These are phyloP conservation scores for Scaptomyza caliginosa DNA, from an alignment of 2,888 invertebrate genomes.

Conservation along the genomic window DNA sequence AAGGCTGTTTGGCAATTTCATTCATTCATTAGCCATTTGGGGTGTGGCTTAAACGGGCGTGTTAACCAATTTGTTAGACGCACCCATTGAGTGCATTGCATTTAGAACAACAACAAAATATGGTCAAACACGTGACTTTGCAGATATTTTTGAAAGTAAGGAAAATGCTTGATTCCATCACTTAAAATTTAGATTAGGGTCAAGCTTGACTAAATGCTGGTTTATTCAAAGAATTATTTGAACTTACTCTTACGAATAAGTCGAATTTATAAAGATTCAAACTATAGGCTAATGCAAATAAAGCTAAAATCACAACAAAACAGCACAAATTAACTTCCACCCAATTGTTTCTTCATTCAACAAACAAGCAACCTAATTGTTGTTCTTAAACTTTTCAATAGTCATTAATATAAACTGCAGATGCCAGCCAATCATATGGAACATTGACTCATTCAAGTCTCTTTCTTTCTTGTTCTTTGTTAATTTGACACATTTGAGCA, in stretches of 20 bases:
- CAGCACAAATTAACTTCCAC: neutral
- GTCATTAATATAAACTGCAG: neutral
- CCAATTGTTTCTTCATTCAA: neutral
- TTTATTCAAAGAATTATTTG: too few species aligned
- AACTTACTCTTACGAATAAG: too few species aligned
- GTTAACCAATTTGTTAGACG: conserved; percentile 19
- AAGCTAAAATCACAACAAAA: too few species aligned
- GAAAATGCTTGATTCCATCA: too few species aligned
- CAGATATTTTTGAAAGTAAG: neutral
- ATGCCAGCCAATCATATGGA: conserved; percentile 9
- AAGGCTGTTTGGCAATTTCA: conserved; percentile 53
- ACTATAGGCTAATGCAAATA: too few species aligned
- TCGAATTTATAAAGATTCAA: too few species aligned
- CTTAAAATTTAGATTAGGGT: neutral
- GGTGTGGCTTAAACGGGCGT: conserved; percentile 18
- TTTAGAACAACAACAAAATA: neutral
- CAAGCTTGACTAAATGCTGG: too few species aligned
- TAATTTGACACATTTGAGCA: conserved; percentile 24
- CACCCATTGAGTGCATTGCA: conserved; percentile 7
- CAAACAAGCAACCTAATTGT: neutral
- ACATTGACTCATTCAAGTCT: conserved; percentile 9
- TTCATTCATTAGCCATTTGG: conserved; percentile 10
- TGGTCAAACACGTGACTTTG: conserved; percentile 2
- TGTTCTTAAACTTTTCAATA: neutral
- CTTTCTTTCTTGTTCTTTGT: neutral